Base-by-base conservation (phyloP, 2,113 vertebrate genomes). In the Trematomus loennbergii region DNA sequence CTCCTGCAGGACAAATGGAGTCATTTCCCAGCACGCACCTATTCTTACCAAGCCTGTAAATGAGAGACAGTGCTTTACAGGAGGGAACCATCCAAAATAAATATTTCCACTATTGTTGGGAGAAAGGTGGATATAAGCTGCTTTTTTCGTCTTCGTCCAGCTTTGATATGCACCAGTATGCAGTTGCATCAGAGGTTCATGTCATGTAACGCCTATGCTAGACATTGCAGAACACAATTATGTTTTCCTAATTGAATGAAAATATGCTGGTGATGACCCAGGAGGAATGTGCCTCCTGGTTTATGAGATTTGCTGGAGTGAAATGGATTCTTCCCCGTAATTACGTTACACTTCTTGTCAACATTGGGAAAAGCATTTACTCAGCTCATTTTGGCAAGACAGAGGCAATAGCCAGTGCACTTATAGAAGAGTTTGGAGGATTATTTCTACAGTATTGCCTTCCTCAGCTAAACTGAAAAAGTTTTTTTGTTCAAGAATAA, bases 251-350 rank as follows among this genome's bases (percentile, higher is more conserved):
- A 91, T 81, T 82, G 68, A 82, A 89, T 78, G 55, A 84, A 61
- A 64, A 55, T 70, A 83, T 71, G 18, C 50, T 46, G 66, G 36
- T 2, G 11, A 75, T 75, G 83, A 85, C 77, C 83, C 46, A 48
- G 9, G n/a, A 45, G 36, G n/a, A 45, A 29, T 62, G 25, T 12
- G 62, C 4, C 63, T 62, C 64, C 15, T n/a, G 69, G 11, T 90
- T 88, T 79, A 87, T 87, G 83, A 80, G 86, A 80, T 93, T 86
- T 83, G 40, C 78, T 15, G 36, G 61, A 72, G 75, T 75, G 60
- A 81, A 86, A 88, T 81, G 57, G 50, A 83, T 77, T 91, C 74
- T 45, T 54, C 75, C 48, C 64, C 25, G 46, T 89, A 86, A 91
- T 90, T 16, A 43, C 59, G 76, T 92, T 83, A 84, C 18, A 7